Conservation (phyloP, 30 jellyfish, hydroid and myxozoan genomes). For the Turritopsis rubra region DNA sequence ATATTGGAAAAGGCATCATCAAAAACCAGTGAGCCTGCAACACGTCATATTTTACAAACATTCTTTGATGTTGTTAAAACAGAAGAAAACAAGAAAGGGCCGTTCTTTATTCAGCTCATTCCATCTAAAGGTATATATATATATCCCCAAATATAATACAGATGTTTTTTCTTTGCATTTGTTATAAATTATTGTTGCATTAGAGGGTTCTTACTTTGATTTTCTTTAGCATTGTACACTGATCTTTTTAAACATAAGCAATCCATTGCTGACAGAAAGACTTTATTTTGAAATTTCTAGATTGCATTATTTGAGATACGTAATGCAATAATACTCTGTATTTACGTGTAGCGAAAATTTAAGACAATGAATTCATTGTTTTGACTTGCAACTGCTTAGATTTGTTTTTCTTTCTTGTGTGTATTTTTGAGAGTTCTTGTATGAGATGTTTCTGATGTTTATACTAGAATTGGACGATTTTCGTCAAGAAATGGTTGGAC, state of each 20-base stretch:
- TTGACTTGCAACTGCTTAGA: too few species aligned
- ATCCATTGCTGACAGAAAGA: too few species aligned
- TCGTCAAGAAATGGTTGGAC: slow-evolving; percentile 67
- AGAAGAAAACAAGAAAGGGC: neutral
- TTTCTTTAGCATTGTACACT: too few species aligned
- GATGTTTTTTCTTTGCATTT: too few species aligned
- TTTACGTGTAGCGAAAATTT: too few species aligned
- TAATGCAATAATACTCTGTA: too few species aligned
- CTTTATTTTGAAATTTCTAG: too few species aligned
- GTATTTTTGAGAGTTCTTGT: neutral
- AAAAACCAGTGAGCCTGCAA: slow-evolving; percentile 22
- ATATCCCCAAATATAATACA: neutral
- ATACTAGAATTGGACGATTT: slow-evolving; percentile 48
- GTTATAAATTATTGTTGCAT: too few species aligned
- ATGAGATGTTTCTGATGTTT: neutral
- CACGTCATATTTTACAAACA: slow-evolving; percentile 19
- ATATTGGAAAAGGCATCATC: slow-evolving; percentile 19
- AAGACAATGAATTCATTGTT: too few species aligned
- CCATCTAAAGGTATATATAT: slow-evolving; percentile 15
- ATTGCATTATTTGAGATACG: too few species aligned
- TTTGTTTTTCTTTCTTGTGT: neutral
- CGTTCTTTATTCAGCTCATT: slow-evolving; percentile 15
- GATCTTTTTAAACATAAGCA: too few species aligned
- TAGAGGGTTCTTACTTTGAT: too few species aligned
- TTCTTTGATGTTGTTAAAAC: slow-evolving; percentile 7